Evolutionary conservation across 2,797 vertebrate genomes (phyloP).

Genomic region (Hydrocynus forskahlii): DNA sequence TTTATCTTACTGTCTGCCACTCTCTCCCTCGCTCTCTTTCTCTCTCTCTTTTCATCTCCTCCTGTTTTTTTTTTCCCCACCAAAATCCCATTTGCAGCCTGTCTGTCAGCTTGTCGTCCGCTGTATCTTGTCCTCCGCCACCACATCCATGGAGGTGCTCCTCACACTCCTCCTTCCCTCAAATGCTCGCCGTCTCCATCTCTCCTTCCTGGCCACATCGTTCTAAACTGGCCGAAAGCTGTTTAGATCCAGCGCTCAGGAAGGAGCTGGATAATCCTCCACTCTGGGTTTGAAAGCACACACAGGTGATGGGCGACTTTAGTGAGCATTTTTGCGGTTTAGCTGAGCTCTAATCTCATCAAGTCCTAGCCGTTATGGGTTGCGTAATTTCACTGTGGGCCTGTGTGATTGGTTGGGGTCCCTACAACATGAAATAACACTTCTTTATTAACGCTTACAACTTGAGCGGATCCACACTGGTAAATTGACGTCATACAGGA

Average conservation of each 20-base stretch:
- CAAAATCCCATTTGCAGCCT: constrained; percentile 11
- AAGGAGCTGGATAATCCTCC: background rate
- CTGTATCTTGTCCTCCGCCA: background rate
- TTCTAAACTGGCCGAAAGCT: background rate
- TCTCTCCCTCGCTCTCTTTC: constrained; percentile 23
- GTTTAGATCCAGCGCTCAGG: background rate
- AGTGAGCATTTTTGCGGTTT: background rate
- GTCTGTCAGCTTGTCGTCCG: background rate
- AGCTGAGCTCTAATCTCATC: background rate
- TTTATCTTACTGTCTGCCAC: constrained; percentile 17
- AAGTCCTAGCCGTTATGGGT: background rate
- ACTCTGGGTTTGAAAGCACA: background rate
- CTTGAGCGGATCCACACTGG: too few relatives aligned
- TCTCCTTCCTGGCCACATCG: background rate
- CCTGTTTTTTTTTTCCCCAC: background rate
- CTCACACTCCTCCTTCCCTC: background rate
- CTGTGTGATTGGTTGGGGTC: constrained; percentile 5
- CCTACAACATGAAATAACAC: too few relatives aligned
- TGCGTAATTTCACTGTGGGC: constrained; percentile 8
- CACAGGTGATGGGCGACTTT: background rate
- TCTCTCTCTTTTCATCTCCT: background rate
- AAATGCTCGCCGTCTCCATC: background rate
- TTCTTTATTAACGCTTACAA: too few relatives aligned
- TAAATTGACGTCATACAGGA: too few relatives aligned
- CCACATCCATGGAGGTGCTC: background rate